Conservation (phyloP, 2,888 invertebrate species). For the Sarcophaga variegata region DNA sequence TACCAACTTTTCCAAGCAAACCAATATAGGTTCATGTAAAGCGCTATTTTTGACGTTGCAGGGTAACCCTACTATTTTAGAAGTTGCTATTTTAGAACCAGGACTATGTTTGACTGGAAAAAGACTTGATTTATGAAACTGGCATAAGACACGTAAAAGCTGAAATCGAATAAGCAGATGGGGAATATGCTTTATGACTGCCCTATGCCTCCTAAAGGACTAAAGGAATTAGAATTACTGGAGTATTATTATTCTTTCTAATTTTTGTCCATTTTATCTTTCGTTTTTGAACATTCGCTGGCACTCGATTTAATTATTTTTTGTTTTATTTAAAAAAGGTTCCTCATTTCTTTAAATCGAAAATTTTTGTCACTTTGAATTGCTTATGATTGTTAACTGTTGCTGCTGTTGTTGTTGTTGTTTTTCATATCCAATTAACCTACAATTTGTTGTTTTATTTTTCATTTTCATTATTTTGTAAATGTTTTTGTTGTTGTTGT, state of each 20-base stretch:
- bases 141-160: no score
- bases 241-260: neutral
- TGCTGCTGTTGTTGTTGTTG: constrained; percentile 5
- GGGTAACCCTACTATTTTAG: no score
- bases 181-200: no score
- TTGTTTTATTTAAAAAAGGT: no score
- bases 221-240: no score
- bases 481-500: constrained; percentile 12
- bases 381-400: neutral
- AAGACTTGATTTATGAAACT: no score
- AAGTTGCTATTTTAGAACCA: no score
- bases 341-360: neutral
- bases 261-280: constrained; percentile 21
- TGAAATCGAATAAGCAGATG: no score
- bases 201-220: accelerated
- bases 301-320: constrained; percentile 29
- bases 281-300: neutral
- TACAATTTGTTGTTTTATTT: constrained; percentile 18
- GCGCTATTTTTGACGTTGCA: no score
- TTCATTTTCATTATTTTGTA: neutral
- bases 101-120: no score
- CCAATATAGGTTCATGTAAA: no score
- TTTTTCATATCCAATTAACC: constrained; percentile 61
- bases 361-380: neutral
- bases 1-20: no score